These are phyloP conservation scores for Steinernema hermaphroditum DNA, from an alignment of 2,888 invertebrate species.

Conservation along the genomic window DNA sequence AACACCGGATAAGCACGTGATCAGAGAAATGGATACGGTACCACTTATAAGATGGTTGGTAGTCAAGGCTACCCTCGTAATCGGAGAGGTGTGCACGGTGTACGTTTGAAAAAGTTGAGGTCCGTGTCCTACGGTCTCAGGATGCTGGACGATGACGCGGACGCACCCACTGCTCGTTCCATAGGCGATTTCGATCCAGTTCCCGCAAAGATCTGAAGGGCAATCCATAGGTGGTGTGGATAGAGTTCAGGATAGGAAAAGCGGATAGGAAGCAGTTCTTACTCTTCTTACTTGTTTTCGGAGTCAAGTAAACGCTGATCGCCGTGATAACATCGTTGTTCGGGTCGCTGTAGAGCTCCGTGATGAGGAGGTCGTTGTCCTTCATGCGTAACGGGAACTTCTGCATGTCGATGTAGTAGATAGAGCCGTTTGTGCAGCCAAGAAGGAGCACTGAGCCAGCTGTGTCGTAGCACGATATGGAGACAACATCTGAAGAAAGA, in stretches of 20 bases:
- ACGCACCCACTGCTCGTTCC: constrained; percentile 90
- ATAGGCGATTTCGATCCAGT: constrained; percentile 99
- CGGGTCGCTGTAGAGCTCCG: constrained; percentile 88
- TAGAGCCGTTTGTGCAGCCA: constrained; percentile 85
- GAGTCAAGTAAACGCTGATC: constrained; percentile 96
- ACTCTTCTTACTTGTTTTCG: constrained; percentile 85
- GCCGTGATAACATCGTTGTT: constrained; percentile 93
- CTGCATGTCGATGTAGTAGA: constrained; percentile 83
- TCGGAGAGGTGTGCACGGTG: constrained; percentile 62
- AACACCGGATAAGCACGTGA: not conserved
- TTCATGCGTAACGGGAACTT: constrained; percentile 98
- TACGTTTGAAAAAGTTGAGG: constrained; percentile 83
- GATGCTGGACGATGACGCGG: constrained; percentile 95
- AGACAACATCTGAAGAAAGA: constrained; percentile 77
- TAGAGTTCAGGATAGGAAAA: not conserved
- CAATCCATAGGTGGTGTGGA: not conserved
- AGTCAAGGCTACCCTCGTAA: constrained; percentile 74
- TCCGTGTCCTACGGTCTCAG: constrained; percentile 90
- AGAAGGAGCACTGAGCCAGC: constrained; percentile 86
- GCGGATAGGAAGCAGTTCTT: not conserved
- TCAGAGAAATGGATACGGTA: not conserved
- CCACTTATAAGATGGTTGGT: constrained; percentile 93
- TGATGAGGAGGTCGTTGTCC: constrained; percentile 94
- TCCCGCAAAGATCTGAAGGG: constrained; percentile 84
- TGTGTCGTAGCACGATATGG: constrained; percentile 92